phyloP scores from a whole-genome alignment of 2,797 vertebrate species.

The Antrozous pallidus region DNA sequence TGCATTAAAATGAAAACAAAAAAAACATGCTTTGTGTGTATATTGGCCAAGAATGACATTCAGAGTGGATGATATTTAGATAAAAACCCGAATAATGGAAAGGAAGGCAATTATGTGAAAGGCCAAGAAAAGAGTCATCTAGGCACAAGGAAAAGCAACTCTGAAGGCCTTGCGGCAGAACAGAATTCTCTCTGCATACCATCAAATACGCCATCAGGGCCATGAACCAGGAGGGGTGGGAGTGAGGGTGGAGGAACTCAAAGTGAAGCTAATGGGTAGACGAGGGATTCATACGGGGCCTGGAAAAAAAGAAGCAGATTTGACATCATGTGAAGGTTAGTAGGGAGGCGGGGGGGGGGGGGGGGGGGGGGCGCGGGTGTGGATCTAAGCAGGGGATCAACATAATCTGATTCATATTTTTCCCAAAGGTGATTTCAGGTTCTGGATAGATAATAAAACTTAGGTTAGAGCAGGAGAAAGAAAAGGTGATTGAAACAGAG shows the following conservation, averaged over 20 bases:
- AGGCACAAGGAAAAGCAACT: not conserved
- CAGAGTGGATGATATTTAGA: not conserved
- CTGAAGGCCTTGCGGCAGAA: not conserved
- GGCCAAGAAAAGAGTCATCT: not conserved
- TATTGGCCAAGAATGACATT: not conserved
- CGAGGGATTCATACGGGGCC: rapidly evolving
- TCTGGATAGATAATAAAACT: not conserved
- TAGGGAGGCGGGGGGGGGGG: not conserved
- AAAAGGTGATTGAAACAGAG: not conserved
- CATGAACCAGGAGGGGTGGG: rapidly evolving
- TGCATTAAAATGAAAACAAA: not conserved
- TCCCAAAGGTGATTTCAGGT: not conserved
- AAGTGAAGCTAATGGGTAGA: not conserved
- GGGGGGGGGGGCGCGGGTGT: too few species aligned
- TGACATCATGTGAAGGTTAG: not conserved
- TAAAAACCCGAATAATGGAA: not conserved
- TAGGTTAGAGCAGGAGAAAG: not conserved
- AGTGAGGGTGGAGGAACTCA: too few species aligned
- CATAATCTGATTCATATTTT: not conserved
- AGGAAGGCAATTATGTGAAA: not conserved
- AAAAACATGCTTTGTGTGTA: not conserved
- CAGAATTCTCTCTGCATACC: not conserved
- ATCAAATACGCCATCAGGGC: not conserved
- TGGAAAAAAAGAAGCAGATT: not conserved
- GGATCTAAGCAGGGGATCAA: not conserved